Conservation (phyloP, 1,140 invertebrate genomes). For the Acromyrmex charruanus region DNA sequence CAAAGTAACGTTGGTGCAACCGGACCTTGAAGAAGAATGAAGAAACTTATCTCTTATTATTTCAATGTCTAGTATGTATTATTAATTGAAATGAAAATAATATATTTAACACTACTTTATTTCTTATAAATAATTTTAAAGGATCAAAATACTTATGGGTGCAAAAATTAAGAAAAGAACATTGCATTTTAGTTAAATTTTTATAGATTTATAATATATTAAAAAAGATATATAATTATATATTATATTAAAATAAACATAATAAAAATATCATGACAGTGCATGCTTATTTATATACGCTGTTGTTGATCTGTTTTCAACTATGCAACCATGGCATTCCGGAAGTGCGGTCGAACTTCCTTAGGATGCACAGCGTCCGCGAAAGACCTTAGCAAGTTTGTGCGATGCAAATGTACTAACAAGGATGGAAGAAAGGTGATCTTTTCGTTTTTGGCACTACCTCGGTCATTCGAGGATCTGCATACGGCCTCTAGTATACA, state of each 20-base stretch:
- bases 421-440: conserved; percentile 78
- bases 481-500: conserved; percentile 73
- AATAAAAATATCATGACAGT: neutral
- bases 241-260: neutral
- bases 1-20: too few relatives aligned
- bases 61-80: too few relatives aligned
- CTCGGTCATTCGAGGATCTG: conserved; percentile 74
- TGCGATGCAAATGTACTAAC: conserved; percentile 55
- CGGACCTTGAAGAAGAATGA: neutral
- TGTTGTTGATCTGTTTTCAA: conserved; percentile 10
- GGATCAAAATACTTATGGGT: neutral
- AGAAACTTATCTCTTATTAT: neutral
- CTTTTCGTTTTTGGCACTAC: conserved; percentile 80
- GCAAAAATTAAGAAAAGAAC: neutral
- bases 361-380: neutral
- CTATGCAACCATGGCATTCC: conserved; percentile 27
- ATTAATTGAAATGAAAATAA: neutral
- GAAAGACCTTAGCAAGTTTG: neutral
- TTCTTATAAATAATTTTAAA: neutral
- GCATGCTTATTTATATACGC: neutral
- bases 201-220: neutral
- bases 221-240: neutral
- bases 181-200: neutral
- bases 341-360: conserved; percentile 4
- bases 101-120: neutral